These are phyloP conservation scores for Epinotia demarniana DNA, from an alignment of 2,888 invertebrate species.

Conservation along the genomic window DNA sequence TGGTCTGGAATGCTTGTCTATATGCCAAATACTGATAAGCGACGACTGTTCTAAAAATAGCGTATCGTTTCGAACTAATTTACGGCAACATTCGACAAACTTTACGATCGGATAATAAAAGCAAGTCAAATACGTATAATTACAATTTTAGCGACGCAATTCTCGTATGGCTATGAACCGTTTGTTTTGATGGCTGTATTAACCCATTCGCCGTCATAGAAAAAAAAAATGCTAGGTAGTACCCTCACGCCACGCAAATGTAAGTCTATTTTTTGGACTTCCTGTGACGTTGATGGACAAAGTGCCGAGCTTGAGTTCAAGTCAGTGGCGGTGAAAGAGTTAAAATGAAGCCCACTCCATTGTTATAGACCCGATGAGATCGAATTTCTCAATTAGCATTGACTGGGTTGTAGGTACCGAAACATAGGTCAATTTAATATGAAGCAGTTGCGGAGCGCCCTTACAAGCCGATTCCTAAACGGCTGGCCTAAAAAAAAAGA, in stretches of 20 bases:
- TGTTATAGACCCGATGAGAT: slow-evolving; percentile 51
- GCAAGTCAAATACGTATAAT: slow-evolving; percentile 53
- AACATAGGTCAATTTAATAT: too few relatives aligned
- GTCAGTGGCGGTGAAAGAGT: too few relatives aligned
- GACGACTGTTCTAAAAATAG: slow-evolving; percentile 12
- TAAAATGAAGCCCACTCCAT: slow-evolving; percentile 49
- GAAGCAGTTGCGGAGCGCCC: too few relatives aligned
- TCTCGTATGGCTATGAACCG: slow-evolving; percentile 60
- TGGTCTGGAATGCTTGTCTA: background rate
- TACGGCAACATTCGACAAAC: slow-evolving; percentile 55
- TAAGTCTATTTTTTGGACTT: too few relatives aligned
- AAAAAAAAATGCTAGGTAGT: too few relatives aligned
- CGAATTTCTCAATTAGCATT: background rate
- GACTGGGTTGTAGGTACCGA: too few relatives aligned
- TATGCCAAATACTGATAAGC: background rate
- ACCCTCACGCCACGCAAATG: too few relatives aligned
- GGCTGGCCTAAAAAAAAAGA: too few relatives aligned
- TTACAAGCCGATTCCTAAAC: too few relatives aligned
- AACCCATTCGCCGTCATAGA: too few relatives aligned
- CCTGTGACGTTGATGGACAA: too few relatives aligned
- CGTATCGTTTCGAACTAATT: slow-evolving; percentile 32
- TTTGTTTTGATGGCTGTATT: slow-evolving; percentile 60
- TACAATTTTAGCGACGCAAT: slow-evolving; percentile 56
- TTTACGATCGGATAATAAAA: slow-evolving; percentile 67
- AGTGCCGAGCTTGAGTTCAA: too few relatives aligned